These are phyloP conservation scores for Prunella himalayana DNA, from an alignment of 2,113 vertebrate genomes.

Conservation along the genomic window DNA sequence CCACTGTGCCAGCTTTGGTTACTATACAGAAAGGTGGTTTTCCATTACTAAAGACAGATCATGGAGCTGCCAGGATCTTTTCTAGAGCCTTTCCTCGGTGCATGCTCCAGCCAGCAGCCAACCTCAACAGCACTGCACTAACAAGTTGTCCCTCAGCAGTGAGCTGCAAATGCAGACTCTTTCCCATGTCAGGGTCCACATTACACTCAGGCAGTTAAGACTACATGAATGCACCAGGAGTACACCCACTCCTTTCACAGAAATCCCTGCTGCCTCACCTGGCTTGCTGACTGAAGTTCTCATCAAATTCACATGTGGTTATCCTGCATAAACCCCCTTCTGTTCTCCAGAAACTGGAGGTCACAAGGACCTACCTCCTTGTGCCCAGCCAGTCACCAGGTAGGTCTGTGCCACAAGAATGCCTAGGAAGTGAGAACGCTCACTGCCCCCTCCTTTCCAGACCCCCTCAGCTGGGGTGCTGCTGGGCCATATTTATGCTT, in stretches of 20 bases:
- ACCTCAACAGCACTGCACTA: background rate
- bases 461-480: background rate
- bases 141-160: background rate
- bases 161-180: background rate
- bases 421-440: rapidly evolving
- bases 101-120: background rate
- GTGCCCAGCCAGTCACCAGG: background rate
- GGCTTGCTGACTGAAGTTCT: background rate
- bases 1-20: background rate
- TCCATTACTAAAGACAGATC: background rate
- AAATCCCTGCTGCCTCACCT: background rate
- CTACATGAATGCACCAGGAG: background rate
- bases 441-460: background rate
- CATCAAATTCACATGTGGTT: background rate
- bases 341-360: background rate
- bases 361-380: background rate
- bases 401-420: background rate
- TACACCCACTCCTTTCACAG: background rate
- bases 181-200: background rate
- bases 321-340: background rate
- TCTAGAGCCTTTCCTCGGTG: background rate
- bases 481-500: background rate
- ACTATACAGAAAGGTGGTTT: background rate
- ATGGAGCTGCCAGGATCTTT: background rate
- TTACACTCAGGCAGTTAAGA: background rate